Evolutionary conservation across 2,797 vertebrate genomes (phyloP).

Genomic region (Megalops cyprinoides): DNA sequence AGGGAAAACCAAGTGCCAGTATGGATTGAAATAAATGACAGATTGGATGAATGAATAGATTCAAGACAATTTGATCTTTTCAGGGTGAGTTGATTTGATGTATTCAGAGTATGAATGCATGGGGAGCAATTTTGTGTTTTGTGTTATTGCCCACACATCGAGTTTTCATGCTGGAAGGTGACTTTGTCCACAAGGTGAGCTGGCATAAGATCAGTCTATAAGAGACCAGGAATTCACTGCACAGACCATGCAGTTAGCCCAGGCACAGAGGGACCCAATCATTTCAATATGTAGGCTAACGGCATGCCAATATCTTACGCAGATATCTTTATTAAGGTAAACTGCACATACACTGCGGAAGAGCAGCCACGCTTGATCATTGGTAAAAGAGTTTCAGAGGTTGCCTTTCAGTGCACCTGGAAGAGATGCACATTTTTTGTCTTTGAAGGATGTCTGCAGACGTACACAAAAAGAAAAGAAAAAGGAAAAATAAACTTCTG

Average conservation of each 20-base stretch:
- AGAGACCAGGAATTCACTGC: neutral
- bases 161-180: neutral
- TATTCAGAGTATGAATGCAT: no score
- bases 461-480: neutral
- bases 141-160: no score
- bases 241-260: neutral
- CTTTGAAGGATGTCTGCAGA: neutral
- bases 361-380: neutral
- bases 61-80: no score
- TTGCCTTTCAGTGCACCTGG: neutral
- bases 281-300: neutral
- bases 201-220: neutral
- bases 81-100: no score
- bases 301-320: neutral
- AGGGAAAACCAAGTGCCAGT: no score
- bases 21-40: no score
- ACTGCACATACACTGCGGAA: neutral
- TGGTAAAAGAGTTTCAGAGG: neutral
- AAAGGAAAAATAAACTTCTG: neutral
- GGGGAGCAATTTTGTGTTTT: no score
- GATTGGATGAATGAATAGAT: no score
- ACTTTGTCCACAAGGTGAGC: conserved; percentile 2
- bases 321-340: neutral
- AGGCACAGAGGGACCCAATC: neutral
- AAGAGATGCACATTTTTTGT: neutral